Percentiles rank a stretch among this genome's conserved stretches.
Conservation (phyloP, 2,888 invertebrate genomes). For the Pimpla rufipes region DNA sequence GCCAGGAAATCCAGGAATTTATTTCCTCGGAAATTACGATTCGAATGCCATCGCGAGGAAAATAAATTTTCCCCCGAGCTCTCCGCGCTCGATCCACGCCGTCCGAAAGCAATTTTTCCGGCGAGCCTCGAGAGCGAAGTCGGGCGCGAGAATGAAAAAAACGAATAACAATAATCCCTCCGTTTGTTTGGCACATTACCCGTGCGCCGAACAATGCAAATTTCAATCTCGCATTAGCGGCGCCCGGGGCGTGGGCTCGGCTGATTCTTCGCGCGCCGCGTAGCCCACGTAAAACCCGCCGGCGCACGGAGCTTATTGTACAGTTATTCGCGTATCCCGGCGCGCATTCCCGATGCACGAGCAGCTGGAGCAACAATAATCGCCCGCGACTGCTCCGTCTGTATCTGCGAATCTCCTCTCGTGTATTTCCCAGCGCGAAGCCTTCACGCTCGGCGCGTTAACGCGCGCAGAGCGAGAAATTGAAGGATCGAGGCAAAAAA, state of each 20-base stretch:
- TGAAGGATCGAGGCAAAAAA: constrained; percentile 36
- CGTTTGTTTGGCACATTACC: constrained; percentile 39
- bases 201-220: constrained; percentile 42
- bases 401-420: neutral
- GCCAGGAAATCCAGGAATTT: no score
- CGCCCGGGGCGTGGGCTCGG: constrained; percentile 50
- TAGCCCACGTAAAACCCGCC: constrained; percentile 5
- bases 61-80: no score
- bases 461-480: constrained; percentile 30
- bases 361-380: constrained; percentile 16
- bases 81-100: no score
- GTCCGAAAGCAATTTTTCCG: no score
- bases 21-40: no score
- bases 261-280: neutral
- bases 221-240: constrained; percentile 28
- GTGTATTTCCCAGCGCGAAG: neutral
- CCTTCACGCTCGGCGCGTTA: neutral
- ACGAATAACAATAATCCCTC: no score
- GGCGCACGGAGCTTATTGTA: constrained; percentile 22
- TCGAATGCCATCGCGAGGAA: no score
- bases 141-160: no score
- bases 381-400: constrained; percentile 1
- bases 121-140: no score
- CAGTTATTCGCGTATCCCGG: constrained; percentile 36
- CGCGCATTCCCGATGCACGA: constrained; percentile 22